Evolutionary conservation across 2,797 vertebrate species (phyloP).

Genomic region (Margarornis squamiger): DNA sequence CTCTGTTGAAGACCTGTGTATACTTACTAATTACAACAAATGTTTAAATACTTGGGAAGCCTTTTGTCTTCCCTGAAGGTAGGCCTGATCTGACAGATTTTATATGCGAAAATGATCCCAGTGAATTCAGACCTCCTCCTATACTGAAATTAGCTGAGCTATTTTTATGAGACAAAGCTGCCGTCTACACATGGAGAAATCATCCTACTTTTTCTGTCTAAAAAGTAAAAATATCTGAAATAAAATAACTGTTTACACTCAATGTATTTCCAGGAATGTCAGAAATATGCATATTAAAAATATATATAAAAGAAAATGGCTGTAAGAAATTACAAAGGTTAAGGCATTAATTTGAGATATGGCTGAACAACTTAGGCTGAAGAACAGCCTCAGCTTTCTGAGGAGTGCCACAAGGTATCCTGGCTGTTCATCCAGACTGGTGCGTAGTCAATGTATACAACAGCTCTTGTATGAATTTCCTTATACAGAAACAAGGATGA

Average conservation of each 20-base stretch:
- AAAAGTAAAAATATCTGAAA: neutral
- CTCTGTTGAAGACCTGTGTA: neutral
- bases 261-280: neutral
- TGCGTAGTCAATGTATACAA: accelerated
- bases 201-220: neutral
- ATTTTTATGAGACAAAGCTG: neutral
- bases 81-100: neutral
- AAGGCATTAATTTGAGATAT: neutral
- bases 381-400: neutral
- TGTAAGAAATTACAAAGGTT: neutral
- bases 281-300: neutral
- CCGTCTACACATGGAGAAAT: neutral
- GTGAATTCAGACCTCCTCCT: neutral
- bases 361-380: neutral
- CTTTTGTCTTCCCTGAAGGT: neutral
- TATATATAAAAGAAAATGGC: neutral
- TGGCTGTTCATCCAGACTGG: neutral
- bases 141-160: neutral
- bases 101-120: neutral
- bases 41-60: neutral
- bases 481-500: neutral
- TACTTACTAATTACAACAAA: neutral
- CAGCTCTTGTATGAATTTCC: neutral
- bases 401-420: neutral
- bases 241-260: neutral